Conservation (phyloP, 2,797 vertebrate species). For the Tiaroga cobitis region DNA sequence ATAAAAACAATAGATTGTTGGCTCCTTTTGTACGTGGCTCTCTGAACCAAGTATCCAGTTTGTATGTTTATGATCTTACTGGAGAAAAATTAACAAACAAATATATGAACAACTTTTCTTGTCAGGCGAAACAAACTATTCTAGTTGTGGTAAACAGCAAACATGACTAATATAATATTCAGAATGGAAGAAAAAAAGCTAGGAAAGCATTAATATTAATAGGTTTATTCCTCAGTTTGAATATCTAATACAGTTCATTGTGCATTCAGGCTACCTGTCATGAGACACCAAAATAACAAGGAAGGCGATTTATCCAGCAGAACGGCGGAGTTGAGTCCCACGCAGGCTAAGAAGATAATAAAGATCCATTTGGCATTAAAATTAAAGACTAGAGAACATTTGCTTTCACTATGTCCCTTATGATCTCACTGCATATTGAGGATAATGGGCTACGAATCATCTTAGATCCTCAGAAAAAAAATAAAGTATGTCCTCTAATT, state of each 20-base stretch:
- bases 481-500: background rate
- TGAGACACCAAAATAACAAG: slow-evolving; percentile 29
- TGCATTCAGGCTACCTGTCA: slow-evolving; percentile 42
- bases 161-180: slow-evolving; percentile 43
- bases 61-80: slow-evolving; percentile 30
- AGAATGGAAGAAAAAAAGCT: slow-evolving; percentile 1
- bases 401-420: slow-evolving; percentile 1
- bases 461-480: background rate
- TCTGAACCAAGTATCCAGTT: slow-evolving; percentile 20
- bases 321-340: slow-evolving; percentile 17
- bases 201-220: slow-evolving; percentile 54
- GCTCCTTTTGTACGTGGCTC: slow-evolving; percentile 6
- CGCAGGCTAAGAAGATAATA: slow-evolving; percentile 37
- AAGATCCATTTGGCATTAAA: slow-evolving; percentile 43
- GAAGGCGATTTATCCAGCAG: slow-evolving; percentile 22
- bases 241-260: slow-evolving; percentile 48
- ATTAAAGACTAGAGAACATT: slow-evolving; percentile 26
- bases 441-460: slow-evolving; percentile 20
- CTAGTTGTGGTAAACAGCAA: slow-evolving; percentile 39
- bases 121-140: slow-evolving; percentile 35
- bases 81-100: slow-evolving; percentile 25
- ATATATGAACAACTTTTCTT: slow-evolving; percentile 43
- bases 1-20: slow-evolving; percentile 1
- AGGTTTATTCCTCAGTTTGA: slow-evolving; percentile 45
- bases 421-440: slow-evolving; percentile 6